These are phyloP conservation scores for Gymnothorax javanicus DNA, from an alignment of 2,797 vertebrate species.

Conservation along the genomic window DNA sequence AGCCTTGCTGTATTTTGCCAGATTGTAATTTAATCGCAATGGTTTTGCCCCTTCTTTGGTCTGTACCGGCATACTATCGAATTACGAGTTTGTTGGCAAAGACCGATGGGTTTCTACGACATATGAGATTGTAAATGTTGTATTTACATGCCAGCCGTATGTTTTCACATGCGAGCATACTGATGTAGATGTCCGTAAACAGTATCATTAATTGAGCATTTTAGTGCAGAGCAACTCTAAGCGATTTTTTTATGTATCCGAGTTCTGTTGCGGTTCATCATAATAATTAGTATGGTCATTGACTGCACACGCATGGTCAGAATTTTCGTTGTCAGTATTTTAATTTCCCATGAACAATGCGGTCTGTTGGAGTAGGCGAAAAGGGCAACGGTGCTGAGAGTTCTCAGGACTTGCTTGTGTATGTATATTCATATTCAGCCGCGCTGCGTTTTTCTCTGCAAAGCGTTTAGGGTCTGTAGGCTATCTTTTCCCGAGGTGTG, in stretches of 20 bases:
- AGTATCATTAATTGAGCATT: background rate
- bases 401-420: background rate
- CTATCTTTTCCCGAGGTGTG: slow-evolving; percentile 30
- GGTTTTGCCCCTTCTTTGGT: background rate
- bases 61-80: background rate
- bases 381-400: background rate
- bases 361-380: background rate
- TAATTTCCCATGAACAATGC: background rate
- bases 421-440: background rate
- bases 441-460: slow-evolving; percentile 44
- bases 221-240: background rate
- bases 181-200: no score
- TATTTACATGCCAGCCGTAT: background rate
- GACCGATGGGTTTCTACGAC: no score
- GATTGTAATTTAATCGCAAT: background rate
- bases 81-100: background rate
- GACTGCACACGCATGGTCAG: background rate
- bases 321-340: background rate
- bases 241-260: background rate
- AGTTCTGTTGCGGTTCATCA: background rate
- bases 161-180: background rate
- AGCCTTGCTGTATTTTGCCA: background rate
- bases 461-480: slow-evolving; percentile 48
- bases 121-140: background rate
- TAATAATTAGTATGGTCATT: background rate